Base-by-base conservation (phyloP, 2,113 vertebrate genomes). In the Pseudorhombus dupliciocellatus region DNA sequence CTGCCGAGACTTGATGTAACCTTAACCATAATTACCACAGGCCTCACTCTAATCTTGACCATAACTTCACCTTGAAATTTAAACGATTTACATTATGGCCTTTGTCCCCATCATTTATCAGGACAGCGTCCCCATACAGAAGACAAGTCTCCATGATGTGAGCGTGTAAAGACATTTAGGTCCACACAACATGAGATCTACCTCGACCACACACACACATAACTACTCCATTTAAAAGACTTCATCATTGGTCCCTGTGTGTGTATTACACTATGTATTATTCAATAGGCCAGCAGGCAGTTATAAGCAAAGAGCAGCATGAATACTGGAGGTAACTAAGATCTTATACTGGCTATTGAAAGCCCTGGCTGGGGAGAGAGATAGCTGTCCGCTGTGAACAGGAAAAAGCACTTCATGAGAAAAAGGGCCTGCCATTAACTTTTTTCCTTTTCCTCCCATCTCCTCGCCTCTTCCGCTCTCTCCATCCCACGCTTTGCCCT, bases 341-440 rank as follows among this genome's bases (percentile, higher is more conserved):
- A 70, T 59, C 24, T 30, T 37, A 65, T 8, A 21, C 66, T 59
- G 30, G 51, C 22, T 18, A 48, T 56, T 59, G 24, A 75, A 66
- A 68, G 64, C 28, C 30, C 48, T 67, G 31, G 59, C 30, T 53
- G n/a, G 21, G n/a, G 26, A 67, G 22, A 31, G 0, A 73, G 62
- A 52, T 44, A 57, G 67, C 67, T 28, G 44, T 57, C 73, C 58
- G 25, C n/a, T 37, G 8, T 10, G 53, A 77, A 81, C 67, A 85
- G 68, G 81, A 77, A 79, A 80, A 87, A 87, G 73, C 51, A 75
- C 80, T 83, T 75, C 70, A 70, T 51, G 51, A 70, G 58, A 21
- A 73, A 81, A 75, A 73, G 72, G 73, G 65, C 4, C 65, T 53
- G 31, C 68, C 65, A 84, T 77, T 81, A 73, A 74, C 64, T 62